Percentiles rank a stretch among this genome's conserved stretches.
phyloP scores from a whole-genome alignment of 2,113 vertebrate genomes.

The human (Homo sapiens) region GRCh38 chr16:16454501-16455000 shows the following conservation, averaged over 20 bases:
- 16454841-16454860: slow-evolving; percentile 45
- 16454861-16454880: slow-evolving; percentile 38
- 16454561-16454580: not conserved
- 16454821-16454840: not conserved
- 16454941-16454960: slow-evolving; percentile 15
- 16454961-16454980: not conserved
- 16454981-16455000: slow-evolving; percentile 10
- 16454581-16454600: not conserved
- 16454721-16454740: slow-evolving; percentile 7
- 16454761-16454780: not conserved
- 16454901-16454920: not conserved
- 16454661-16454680: not conserved
- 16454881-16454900: not conserved
- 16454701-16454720: not conserved
- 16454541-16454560: not conserved
- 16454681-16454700: not conserved
- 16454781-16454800: not conserved
- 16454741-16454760: slow-evolving; percentile 43
- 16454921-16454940: slow-evolving; percentile 52
- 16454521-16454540: not conserved
- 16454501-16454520: not conserved
- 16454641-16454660: not conserved
- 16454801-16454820: slow-evolving; percentile 20
- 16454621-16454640: not conserved
- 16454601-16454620: not conserved